phyloP scores from a whole-genome alignment of 2,113 vertebrate genomes.

The Nesogale talazaci region DNA sequence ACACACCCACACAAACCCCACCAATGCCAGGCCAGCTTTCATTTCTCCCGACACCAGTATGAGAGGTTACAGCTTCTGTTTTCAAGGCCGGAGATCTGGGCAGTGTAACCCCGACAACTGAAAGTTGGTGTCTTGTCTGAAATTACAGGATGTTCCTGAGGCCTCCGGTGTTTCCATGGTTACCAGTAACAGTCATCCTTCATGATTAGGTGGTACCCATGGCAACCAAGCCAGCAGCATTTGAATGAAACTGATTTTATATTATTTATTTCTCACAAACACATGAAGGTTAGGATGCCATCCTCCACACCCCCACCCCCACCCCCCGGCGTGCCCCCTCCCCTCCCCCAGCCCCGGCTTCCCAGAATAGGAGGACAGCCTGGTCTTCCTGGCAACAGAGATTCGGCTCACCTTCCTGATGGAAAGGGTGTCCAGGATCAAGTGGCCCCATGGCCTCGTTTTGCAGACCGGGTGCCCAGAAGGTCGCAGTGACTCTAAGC shows the following conservation, averaged over 20 bases:
- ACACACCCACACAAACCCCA: accelerated
- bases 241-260: conserved; percentile 85
- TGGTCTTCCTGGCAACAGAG: neutral
- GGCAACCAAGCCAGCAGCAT: conserved; percentile 86
- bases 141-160: conserved; percentile 88
- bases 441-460: neutral
- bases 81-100: conserved; percentile 79
- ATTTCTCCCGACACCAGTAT: conserved; percentile 23
- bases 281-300: conserved; percentile 80
- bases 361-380: conserved; percentile 1
- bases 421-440: neutral
- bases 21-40: neutral
- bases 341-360: neutral
- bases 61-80: conserved; percentile 70
- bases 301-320: too few relatives aligned
- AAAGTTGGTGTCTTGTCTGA: conserved; percentile 85
- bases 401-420: neutral
- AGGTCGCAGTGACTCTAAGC: conserved; percentile 46
- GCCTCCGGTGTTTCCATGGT: conserved; percentile 85
- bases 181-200: conserved; percentile 89
- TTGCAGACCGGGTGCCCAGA: neutral
- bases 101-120: conserved; percentile 80
- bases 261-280: conserved; percentile 83
- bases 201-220: conserved; percentile 88
- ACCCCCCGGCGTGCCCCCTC: too few relatives aligned